These are phyloP conservation scores for Heliconius erato DNA, from an alignment of 2,888 invertebrate genomes.

Conservation along the genomic window DNA sequence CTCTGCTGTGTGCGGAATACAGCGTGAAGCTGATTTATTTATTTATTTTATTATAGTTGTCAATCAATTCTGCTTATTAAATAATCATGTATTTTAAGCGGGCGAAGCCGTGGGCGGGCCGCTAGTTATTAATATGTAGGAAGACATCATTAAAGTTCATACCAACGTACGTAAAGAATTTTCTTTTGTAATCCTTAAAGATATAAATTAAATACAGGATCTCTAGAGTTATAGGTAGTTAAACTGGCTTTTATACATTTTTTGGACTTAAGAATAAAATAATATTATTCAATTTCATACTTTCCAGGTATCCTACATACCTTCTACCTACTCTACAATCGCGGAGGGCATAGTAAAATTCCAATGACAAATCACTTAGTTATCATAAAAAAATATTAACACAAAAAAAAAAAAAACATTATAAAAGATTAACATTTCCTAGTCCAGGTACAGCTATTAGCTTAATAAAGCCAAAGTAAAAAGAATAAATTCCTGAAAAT, in stretches of 20 bases:
- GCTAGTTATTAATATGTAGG: too few relatives aligned
- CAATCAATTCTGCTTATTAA: too few relatives aligned
- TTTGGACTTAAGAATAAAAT: not conserved
- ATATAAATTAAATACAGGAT: too few relatives aligned
- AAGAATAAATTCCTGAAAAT: constrained; percentile 55
- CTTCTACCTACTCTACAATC: not conserved
- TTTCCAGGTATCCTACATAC: not conserved
- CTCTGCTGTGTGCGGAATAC: too few relatives aligned
- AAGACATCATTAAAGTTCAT: too few relatives aligned
- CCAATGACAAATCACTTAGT: not conserved
- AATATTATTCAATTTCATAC: not conserved
- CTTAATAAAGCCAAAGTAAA: constrained; percentile 40
- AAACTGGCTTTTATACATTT: not conserved
- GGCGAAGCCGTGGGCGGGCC: too few relatives aligned
- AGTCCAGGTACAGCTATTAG: constrained; percentile 33
- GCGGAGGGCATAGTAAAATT: not conserved
- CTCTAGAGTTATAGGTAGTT: too few relatives aligned
- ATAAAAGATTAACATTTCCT: constrained; percentile 32
- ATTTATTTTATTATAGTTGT: too few relatives aligned
- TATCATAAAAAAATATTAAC: not conserved
- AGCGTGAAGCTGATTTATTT: too few relatives aligned
- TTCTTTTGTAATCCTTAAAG: too few relatives aligned
- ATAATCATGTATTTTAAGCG: too few relatives aligned
- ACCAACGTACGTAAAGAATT: too few relatives aligned
- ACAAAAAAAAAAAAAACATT: constrained; percentile 13